phyloP scores from a whole-genome alignment of 2,113 vertebrate species.

The Ivindomyrus marchei region DNA sequence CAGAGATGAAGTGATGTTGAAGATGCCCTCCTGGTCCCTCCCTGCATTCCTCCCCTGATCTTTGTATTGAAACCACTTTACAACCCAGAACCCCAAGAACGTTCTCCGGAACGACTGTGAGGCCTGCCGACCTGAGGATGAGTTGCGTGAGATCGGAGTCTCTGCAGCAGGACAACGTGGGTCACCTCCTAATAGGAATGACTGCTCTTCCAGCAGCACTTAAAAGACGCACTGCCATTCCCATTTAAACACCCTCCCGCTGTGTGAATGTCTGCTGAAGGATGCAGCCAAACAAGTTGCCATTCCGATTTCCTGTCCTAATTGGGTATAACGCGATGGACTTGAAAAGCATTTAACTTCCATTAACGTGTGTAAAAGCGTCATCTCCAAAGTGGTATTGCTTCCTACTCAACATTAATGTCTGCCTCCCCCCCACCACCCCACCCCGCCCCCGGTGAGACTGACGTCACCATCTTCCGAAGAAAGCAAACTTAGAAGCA shows the following conservation, averaged over 20 bases:
- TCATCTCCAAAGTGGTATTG: slow-evolving; percentile 25
- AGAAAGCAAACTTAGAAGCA: slow-evolving; percentile 25
- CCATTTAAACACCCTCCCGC: neutral
- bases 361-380: slow-evolving; percentile 33
- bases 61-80: neutral
- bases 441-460: slow-evolving; percentile 6
- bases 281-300: neutral
- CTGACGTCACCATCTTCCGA: slow-evolving; percentile 17
- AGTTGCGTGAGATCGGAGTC: neutral
- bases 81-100: neutral
- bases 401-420: slow-evolving; percentile 16
- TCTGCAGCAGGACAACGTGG: neutral
- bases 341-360: slow-evolving; percentile 31
- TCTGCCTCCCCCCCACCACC: neutral
- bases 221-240: neutral
- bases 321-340: slow-evolving; percentile 24
- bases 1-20: neutral
- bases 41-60: neutral
- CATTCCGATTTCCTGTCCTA: slow-evolving; percentile 21
- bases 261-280: neutral
- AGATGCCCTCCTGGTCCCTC: neutral
- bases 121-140: neutral
- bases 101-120: neutral
- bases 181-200: neutral
- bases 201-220: neutral